Evolutionary conservation across 30 jellyfish, hydroid and myxozoan species (phyloP).

Genomic region (Catostylus mosaicus): DNA sequence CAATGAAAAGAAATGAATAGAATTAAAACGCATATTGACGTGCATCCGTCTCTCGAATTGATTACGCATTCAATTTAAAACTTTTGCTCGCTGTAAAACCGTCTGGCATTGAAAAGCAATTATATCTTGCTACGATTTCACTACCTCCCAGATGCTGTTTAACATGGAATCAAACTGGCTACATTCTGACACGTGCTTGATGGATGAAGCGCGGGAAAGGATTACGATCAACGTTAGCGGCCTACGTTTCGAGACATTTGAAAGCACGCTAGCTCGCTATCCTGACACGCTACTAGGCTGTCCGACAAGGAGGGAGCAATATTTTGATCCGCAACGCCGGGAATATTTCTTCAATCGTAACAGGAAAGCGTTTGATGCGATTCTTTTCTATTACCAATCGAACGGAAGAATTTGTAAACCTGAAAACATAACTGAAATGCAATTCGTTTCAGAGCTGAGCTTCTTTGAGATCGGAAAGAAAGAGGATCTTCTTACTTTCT

Average conservation of each 20-base stretch:
- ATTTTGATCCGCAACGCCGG: slow-evolving; percentile 49
- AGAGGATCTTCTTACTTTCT: slow-evolving; percentile 38
- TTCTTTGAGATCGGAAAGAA: slow-evolving; percentile 73
- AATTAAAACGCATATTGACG: not conserved
- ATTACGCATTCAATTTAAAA: not conserved
- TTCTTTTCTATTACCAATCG: slow-evolving; percentile 79
- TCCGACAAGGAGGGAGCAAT: slow-evolving; percentile 45
- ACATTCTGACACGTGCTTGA: not conserved
- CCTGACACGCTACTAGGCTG: slow-evolving; percentile 88
- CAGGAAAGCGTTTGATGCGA: slow-evolving; percentile 80
- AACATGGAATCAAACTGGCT: slow-evolving; percentile 15
- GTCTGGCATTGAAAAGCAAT: not conserved
- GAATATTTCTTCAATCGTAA: slow-evolving; percentile 78
- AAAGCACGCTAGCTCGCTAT: slow-evolving; percentile 80
- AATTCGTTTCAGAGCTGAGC: slow-evolving; percentile 58
- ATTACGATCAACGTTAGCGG: slow-evolving; percentile 81
- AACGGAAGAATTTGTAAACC: slow-evolving; percentile 77
- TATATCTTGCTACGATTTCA: not conserved
- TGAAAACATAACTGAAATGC: slow-evolving; percentile 60
- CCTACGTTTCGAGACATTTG: slow-evolving; percentile 74
- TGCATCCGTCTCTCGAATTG: not conserved
- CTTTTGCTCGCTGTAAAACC: not conserved
- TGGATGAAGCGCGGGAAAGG: slow-evolving; percentile 32
- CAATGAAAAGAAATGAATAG: not conserved
- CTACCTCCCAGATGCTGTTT: not conserved